These are phyloP conservation scores for Chironomus tentans DNA, from an alignment of 2,888 invertebrate genomes.

Conservation along the genomic window DNA sequence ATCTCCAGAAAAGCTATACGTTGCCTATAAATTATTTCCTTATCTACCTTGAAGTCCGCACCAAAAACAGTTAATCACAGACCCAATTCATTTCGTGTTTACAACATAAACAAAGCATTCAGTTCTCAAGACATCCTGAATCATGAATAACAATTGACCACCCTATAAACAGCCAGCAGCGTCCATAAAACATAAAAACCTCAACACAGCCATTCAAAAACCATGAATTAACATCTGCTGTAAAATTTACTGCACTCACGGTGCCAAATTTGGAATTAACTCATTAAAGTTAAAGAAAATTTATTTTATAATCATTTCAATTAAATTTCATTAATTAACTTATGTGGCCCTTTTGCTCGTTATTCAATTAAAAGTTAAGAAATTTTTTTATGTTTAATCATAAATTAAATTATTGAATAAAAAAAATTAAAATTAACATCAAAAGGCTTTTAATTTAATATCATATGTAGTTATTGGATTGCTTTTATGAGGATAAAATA, in stretches of 20 bases:
- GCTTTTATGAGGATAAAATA: neutral
- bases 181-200: no score
- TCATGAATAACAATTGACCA: no score
- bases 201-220: no score
- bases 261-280: neutral
- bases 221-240: neutral
- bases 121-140: no score
- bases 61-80: no score
- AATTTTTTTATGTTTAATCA: neutral
- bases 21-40: no score
- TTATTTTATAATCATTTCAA: constrained; percentile 5
- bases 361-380: neutral
- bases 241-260: neutral
- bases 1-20: no score
- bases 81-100: no score
- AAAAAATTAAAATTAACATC: neutral
- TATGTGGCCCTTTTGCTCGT: neutral
- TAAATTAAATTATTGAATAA: neutral
- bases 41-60: no score
- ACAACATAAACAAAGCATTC: no score
- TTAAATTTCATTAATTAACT: neutral
- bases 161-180: no score
- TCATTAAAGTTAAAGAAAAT: neutral
- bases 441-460: neutral
- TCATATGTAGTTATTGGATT: neutral